Evolutionary conservation across 1,140 invertebrate species (phyloP).

Genomic region (Micrasema minimum): DNA sequence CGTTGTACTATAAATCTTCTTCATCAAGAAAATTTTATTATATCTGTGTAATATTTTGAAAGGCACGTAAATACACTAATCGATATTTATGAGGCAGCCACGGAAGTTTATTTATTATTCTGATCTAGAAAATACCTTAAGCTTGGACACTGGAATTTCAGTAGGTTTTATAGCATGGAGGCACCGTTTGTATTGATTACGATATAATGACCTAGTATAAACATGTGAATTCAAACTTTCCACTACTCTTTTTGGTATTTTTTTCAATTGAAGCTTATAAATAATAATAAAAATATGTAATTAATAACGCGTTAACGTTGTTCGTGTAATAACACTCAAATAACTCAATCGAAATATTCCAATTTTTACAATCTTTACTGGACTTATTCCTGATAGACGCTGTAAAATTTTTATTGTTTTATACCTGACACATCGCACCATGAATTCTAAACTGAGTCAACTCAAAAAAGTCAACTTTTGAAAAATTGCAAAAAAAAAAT

Average conservation of each 20-base stretch:
- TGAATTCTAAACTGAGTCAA: too few species aligned
- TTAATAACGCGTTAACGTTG: slow-evolving; percentile 29
- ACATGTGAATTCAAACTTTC: neutral
- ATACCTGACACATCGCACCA: too few species aligned
- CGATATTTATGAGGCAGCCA: too few species aligned
- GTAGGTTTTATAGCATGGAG: neutral
- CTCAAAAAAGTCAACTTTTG: too few species aligned
- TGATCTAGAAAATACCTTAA: neutral
- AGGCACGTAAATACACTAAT: too few species aligned
- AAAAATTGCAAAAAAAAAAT: too few species aligned
- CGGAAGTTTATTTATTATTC: neutral
- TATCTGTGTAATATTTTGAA: too few species aligned
- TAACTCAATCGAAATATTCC: slow-evolving; percentile 36
- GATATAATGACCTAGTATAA: neutral
- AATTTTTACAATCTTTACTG: slow-evolving; percentile 34
- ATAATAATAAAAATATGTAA: slow-evolving; percentile 36
- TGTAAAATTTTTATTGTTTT: slow-evolving; percentile 40
- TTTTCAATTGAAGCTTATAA: slow-evolving; percentile 15
- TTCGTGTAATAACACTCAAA: slow-evolving; percentile 21
- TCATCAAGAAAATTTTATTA: too few species aligned
- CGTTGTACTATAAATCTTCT: too few species aligned
- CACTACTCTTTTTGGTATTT: neutral
- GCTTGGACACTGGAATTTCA: neutral
- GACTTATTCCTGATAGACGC: slow-evolving; percentile 14
- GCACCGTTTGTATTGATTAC: neutral